phyloP scores from a whole-genome alignment of 2,113 vertebrate genomes.

The Platichthys flesus region DNA sequence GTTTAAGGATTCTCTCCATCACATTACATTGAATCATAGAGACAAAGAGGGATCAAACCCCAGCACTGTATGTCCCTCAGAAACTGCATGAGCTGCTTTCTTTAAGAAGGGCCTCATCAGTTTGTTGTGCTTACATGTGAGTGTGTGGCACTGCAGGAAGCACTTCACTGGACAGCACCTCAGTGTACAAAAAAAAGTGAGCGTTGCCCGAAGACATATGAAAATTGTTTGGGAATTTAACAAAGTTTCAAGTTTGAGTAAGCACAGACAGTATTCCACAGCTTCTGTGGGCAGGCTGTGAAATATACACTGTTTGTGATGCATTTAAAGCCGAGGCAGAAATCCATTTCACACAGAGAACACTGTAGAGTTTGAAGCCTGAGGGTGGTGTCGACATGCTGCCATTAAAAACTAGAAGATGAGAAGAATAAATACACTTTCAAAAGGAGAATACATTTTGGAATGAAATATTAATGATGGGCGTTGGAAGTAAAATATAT shows the following conservation, averaged over 20 bases:
- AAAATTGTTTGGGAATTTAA: conserved; percentile 25
- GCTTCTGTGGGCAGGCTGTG: conserved; percentile 38
- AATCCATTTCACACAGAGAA: conserved; percentile 59
- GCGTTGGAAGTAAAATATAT: conserved; percentile 22
- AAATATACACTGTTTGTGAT: conserved; percentile 51
- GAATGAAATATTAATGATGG: conserved; percentile 60
- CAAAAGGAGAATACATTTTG: conserved; percentile 40
- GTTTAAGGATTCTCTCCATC: background rate
- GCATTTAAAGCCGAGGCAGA: conserved; percentile 51
- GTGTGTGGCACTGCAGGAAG: conserved; percentile 21
- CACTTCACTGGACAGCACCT: conserved; percentile 12
- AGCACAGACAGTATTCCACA: conserved; percentile 28
- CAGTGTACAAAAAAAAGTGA: background rate
- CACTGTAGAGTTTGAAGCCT: conserved; percentile 46
- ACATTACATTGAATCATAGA: background rate
- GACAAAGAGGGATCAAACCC: background rate
- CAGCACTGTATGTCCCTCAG: background rate
- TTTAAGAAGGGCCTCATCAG: conserved; percentile 6
- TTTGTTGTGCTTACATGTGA: background rate
- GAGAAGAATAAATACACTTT: conserved; percentile 62
- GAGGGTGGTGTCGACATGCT: conserved; percentile 45
- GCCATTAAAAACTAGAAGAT: conserved; percentile 54
- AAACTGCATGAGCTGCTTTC: background rate
- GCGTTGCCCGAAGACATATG: conserved; percentile 26
- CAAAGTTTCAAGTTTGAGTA: conserved; percentile 37